Base-by-base conservation (phyloP, 2,113 vertebrate genomes). In the Vulpes lagopus region DNA sequence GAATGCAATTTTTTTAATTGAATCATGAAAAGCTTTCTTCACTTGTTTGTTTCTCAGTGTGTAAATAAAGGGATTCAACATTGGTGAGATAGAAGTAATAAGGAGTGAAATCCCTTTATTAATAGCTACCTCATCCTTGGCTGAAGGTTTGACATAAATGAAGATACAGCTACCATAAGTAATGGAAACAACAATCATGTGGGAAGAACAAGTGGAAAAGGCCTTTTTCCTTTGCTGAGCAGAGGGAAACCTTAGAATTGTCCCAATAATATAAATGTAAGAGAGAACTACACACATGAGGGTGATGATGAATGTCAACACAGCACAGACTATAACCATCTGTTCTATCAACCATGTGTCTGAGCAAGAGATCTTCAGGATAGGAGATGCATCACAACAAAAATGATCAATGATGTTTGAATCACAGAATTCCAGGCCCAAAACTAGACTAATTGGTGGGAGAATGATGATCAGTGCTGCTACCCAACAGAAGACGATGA, bases 1-100 rank as follows among this genome's bases (percentile, higher is more conserved):
- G 3, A 94, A 84, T 79, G 27, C 55, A 25, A 64, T 62, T 35
- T 27, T 92, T 89, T 95, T 80, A 38, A 95, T 14, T 69, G 27
- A 83, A 25, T 79, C 43, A 49, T 57, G 49, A 15, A 95, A 89
- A 55, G 78, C 89, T 95, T 96, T 83, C 32, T 92, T 96, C 38
- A 96, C 96, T 96, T 92, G 96, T 25, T 95, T 92, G 32, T 96
- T 96, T 95, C 93, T 95, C 43, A 96, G 78, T 20, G 84, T 84
- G 23, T 95, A 96, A 82, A 95, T 89, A 78, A 95, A 96, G 5
- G 96, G 96, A 43, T 92, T 96, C 32, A 96, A 23, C 83, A 95
- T 49, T 32, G 93, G 93, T 12, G 83, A 82, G 60, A 96, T 4
- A 23, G 93, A 96, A 71, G 67, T 89, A 69, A 87, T 69, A 30